These are phyloP conservation scores for Podarcis siculus DNA, from an alignment of 2,797 vertebrate species.

Conservation along the genomic window DNA sequence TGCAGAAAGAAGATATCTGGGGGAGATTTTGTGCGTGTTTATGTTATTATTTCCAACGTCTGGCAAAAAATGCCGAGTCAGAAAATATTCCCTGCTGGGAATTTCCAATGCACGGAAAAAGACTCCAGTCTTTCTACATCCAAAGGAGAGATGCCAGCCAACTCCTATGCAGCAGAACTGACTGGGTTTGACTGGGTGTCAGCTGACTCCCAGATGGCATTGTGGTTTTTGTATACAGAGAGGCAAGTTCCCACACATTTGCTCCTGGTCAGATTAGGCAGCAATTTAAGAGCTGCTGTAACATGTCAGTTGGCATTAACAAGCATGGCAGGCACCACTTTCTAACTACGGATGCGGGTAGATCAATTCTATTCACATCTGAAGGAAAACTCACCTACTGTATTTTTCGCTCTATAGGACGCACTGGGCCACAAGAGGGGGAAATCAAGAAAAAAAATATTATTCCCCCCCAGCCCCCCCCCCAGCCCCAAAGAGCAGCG, in stretches of 20 bases:
- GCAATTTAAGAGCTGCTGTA: background rate
- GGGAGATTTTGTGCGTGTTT: background rate
- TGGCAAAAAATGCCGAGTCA: conserved; percentile 18
- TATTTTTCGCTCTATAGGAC: too few relatives aligned
- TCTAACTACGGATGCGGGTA: too few relatives aligned
- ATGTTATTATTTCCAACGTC: conserved; percentile 11
- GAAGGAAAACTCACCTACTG: too few relatives aligned
- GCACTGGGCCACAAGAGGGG: too few relatives aligned
- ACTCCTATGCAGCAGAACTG: background rate
- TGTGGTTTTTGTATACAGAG: background rate
- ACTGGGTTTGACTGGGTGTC: background rate
- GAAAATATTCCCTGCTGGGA: conserved; percentile 31
- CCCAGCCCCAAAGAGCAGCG: too few relatives aligned
- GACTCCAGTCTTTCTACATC: conserved; percentile 18
- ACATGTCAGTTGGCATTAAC: background rate
- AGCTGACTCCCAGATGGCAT: background rate
- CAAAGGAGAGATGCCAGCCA: conserved; percentile 20
- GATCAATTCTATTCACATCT: too few relatives aligned
- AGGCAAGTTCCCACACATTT: background rate
- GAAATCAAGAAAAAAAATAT: too few relatives aligned
- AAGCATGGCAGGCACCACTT: too few relatives aligned
- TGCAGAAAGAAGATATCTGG: background rate
- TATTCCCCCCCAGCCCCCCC: too few relatives aligned
- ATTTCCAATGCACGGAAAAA: background rate
- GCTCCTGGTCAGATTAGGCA: background rate